Evolutionary conservation across 2,888 invertebrate genomes (phyloP).

Genomic region (Papilio demoleus): DNA sequence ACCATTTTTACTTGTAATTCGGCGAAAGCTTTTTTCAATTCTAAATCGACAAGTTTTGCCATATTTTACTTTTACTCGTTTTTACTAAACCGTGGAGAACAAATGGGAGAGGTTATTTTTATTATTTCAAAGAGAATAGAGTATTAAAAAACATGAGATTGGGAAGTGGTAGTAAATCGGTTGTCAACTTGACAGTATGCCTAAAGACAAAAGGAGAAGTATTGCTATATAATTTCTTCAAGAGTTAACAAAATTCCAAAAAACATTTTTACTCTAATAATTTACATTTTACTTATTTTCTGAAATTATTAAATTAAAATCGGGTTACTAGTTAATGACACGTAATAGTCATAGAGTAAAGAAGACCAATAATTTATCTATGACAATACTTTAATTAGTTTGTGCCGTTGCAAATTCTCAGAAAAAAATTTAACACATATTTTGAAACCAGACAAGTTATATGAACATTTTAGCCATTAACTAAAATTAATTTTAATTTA

Average conservation of each 20-base stretch:
- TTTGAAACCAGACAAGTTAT: background rate
- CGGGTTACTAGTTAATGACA: too few species aligned
- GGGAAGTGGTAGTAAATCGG: background rate
- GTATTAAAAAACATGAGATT: background rate
- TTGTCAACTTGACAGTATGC: constrained; percentile 5
- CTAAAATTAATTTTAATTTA: background rate
- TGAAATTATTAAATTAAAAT: too few species aligned
- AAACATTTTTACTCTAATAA: too few species aligned
- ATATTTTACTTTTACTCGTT: constrained; percentile 51
- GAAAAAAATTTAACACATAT: constrained; percentile 6
- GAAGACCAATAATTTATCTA: background rate
- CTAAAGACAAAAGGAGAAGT: background rate
- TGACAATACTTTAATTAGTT: constrained; percentile 2
- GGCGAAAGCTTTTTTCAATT: constrained; percentile 88
- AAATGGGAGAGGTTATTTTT: constrained; percentile 17
- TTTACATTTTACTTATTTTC: too few species aligned
- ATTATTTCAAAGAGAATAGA: background rate
- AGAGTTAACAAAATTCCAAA: constrained; percentile 11
- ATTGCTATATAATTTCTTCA: background rate
- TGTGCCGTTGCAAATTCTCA: background rate
- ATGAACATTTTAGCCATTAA: background rate
- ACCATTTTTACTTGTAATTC: constrained; percentile 92
- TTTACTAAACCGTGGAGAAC: background rate
- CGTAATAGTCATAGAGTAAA: background rate
- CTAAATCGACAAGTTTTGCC: constrained; percentile 83